These are phyloP conservation scores for Caenorhabditis sulstoni DNA, from an alignment of 2,888 invertebrate species.

Conservation along the genomic window DNA sequence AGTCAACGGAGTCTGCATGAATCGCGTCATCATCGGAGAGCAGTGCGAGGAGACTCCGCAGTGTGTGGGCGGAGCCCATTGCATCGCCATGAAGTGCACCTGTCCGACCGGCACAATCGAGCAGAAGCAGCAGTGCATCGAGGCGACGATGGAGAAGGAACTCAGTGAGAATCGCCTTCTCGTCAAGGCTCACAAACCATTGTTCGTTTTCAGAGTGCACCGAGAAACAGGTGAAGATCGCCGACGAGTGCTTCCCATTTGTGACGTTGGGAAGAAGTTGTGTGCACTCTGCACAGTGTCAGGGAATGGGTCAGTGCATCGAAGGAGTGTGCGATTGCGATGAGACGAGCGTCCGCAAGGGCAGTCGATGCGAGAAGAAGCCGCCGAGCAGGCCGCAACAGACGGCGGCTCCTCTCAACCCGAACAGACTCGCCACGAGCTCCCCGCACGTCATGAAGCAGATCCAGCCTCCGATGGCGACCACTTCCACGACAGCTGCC, in stretches of 20 bases:
- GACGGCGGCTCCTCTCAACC: constrained; percentile 17
- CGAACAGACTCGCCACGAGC: constrained; percentile 24
- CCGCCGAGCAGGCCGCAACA: not conserved
- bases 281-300: constrained; percentile 64
- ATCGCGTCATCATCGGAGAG: constrained; percentile 61
- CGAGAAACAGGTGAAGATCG: constrained; percentile 63
- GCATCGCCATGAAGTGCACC: constrained; percentile 54
- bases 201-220: constrained; percentile 54
- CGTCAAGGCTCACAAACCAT: not conserved
- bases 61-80: constrained; percentile 64
- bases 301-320: constrained; percentile 60
- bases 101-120: constrained; percentile 62
- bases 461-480: constrained; percentile 50
- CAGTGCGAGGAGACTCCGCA: constrained; percentile 63
- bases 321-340: constrained; percentile 70
- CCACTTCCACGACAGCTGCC: constrained; percentile 36
- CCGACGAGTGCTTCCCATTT: constrained; percentile 66
- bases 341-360: constrained; percentile 53
- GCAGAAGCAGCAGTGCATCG: constrained; percentile 64
- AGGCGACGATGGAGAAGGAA: constrained; percentile 36
- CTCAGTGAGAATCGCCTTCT: constrained; percentile 22
- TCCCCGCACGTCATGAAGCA: constrained; percentile 39
- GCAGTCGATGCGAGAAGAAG: constrained; percentile 61
- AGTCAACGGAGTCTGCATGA: constrained; percentile 68
- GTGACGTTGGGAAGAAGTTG: constrained; percentile 67